A percentile compares a stretch with the other conserved stretches of the same genome.
Evolutionary conservation across 2,113 vertebrate species (phyloP).

Genomic region (Pelecanoides urinatrix): DNA sequence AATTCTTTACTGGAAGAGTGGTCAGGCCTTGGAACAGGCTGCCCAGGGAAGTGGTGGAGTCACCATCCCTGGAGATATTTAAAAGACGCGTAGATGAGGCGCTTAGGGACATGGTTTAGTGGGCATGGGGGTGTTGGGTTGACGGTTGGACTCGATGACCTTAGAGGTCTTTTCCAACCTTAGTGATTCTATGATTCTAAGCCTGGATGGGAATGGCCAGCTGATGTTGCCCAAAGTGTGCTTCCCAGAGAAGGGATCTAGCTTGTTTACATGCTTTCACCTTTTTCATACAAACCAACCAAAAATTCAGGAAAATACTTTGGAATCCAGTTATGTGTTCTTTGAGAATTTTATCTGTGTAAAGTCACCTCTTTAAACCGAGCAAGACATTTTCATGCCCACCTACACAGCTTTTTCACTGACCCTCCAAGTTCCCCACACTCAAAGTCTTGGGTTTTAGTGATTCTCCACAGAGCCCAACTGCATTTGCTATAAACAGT

Average conservation of each 20-base stretch:
- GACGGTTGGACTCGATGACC: no score
- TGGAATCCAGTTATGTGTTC: not conserved
- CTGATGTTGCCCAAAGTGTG: no score
- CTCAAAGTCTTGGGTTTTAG: not conserved
- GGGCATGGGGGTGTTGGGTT: no score
- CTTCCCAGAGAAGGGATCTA: not conserved
- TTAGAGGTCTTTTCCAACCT: no score
- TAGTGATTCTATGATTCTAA: no score
- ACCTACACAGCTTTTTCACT: not conserved
- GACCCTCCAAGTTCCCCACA: not conserved
- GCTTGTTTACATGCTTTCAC: not conserved
- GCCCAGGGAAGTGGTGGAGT: no score
- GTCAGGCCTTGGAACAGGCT: no score
- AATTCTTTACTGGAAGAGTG: no score
- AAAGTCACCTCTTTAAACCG: not conserved
- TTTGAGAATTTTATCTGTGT: not conserved
- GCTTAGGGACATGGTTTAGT: no score
- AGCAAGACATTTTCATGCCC: not conserved
- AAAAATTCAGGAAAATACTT: not conserved
- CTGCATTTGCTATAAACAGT: accelerated
- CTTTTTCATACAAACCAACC: not conserved
- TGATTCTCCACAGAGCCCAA: accelerated
- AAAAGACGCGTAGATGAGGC: no score
- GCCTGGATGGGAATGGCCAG: not conserved
- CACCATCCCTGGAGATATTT: no score